Conservation (phyloP, 2,888 invertebrate species). For the Drosophila kuntzei region DNA sequence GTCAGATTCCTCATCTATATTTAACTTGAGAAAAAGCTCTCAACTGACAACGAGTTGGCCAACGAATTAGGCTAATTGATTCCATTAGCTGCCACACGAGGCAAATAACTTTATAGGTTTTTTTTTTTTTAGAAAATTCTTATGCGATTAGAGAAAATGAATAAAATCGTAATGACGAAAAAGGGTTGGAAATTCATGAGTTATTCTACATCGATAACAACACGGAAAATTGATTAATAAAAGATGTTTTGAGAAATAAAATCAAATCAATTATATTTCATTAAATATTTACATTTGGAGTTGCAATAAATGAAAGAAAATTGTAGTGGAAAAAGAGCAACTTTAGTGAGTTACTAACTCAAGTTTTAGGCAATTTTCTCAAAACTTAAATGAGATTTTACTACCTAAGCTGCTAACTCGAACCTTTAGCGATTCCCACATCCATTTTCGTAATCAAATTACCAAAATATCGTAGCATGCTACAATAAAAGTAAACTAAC, state of each 20-base stretch:
- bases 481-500: constrained; percentile 14
- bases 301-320: too few species aligned
- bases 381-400: background rate
- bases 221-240: background rate
- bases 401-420: too few species aligned
- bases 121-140: constrained; percentile 1
- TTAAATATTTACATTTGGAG: too few species aligned
- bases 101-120: background rate
- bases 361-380: background rate
- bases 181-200: background rate
- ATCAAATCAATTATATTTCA: too few species aligned
- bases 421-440: too few species aligned
- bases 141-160: background rate
- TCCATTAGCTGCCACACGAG: constrained; percentile 28
- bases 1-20: constrained; percentile 10
- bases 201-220: background rate
- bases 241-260: too few species aligned
- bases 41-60: constrained; percentile 21
- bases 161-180: background rate
- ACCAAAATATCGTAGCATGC: background rate
- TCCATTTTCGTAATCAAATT: constrained; percentile 4
- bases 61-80: constrained; percentile 55
- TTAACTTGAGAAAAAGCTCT: constrained; percentile 12
- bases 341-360: background rate
- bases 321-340: too few species aligned